phyloP scores from a whole-genome alignment of 2,888 invertebrate species.

The Lasioglossum leucozonium region DNA sequence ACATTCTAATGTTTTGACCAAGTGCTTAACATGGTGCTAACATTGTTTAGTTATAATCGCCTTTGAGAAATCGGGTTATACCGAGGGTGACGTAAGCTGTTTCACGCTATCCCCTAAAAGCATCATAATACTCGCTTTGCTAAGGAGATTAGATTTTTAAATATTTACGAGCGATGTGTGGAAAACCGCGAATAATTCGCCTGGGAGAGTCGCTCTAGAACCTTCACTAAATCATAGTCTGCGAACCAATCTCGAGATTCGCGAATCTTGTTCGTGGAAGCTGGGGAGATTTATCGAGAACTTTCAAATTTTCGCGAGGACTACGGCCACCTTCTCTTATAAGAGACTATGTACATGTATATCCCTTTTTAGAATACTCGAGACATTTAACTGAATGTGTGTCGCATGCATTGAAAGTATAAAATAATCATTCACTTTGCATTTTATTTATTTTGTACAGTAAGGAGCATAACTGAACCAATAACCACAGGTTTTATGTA shows the following conservation, averaged over 20 bases:
- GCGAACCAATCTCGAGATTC: constrained; percentile 24
- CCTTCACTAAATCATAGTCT: constrained; percentile 27
- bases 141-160: constrained; percentile 46
- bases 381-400: background rate
- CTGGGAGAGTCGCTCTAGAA: constrained; percentile 11
- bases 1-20: background rate
- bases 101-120: constrained; percentile 18
- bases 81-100: constrained; percentile 17
- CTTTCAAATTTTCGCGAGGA: background rate
- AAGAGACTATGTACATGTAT: background rate
- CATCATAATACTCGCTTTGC: background rate
- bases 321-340: background rate
- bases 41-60: constrained; percentile 30
- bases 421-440: background rate
- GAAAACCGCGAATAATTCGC: constrained; percentile 18
- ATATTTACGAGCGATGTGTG: constrained; percentile 44
- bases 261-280: constrained; percentile 9
- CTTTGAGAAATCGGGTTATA: constrained; percentile 29
- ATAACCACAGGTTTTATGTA: too few relatives aligned
- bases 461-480: too few relatives aligned
- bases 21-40: background rate
- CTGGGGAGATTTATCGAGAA: background rate
- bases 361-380: background rate
- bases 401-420: background rate
- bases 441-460: too few relatives aligned